Base-by-base conservation (phyloP, 2,113 vertebrate genomes). In the Corythornis vintsioides region DNA sequence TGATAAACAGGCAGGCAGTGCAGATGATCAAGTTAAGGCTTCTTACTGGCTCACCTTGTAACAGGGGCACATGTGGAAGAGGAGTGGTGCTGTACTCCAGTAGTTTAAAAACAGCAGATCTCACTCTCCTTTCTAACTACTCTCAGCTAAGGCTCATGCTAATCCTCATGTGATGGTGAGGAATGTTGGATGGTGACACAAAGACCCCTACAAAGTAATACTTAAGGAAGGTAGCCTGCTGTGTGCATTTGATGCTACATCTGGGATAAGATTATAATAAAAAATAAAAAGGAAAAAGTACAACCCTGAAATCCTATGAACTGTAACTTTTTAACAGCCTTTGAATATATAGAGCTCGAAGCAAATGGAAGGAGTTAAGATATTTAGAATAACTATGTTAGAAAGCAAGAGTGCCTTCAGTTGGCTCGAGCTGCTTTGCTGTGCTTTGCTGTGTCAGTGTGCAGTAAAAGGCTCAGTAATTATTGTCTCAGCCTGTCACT, bases 181-280 rank as follows among this genome's bases (percentile, higher is more conserved):
- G 55, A 63, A 42, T 26, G n/a, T 43, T 88, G 77, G 64, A 47
- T 74, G 33, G 33, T 42, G 60, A 42, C 86, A 90, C 47, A 48
- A 70, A 83, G 65, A 71, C 11, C 42, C 73, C 69, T 43, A 38
- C 59, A 50, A 59, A 86, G 47, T 29, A 56, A 35, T 26, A 48
- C 86, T 88, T 45, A 20, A 77, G 92, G 80, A 79, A 79, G 50
- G 16, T n/a, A 77, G 4, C 89, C 80, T 0, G 1, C 86, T 92
- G 69, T 33, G 83, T 86, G 76, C 55, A 50, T 92, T 88, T 86
- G 81, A 35, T 96, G 80, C 53, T 69, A 56, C 73, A 71, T 78
- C 86, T 92, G 86, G 73, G 77, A 64, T 84, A 65, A 75, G 57
- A 81, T 81, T 86, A 56, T 38, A 80, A 65, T 74, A 24, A 48